Percentiles rank a stretch among this genome's conserved stretches.
Evolutionary conservation across 1,140 invertebrate genomes (phyloP).

Genomic region (Pseudomyrmex concolor): DNA sequence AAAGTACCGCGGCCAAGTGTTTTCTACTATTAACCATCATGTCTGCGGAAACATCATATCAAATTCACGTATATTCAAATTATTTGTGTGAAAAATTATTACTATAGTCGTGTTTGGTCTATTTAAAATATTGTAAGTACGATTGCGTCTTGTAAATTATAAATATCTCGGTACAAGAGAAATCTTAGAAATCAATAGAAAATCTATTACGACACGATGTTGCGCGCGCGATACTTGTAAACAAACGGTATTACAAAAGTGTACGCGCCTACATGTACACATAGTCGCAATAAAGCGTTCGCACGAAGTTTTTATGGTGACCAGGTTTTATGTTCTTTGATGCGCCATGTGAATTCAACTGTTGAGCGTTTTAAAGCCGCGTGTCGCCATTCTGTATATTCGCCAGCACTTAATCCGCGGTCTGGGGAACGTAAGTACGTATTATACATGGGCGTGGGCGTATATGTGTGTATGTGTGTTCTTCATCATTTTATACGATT

Average conservation of each 20-base stretch:
- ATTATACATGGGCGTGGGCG: too few species aligned
- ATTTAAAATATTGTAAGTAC: too few species aligned
- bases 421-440: conserved; percentile 27
- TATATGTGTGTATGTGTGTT: conserved; percentile 59
- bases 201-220: not conserved
- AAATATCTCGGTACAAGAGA: not conserved
- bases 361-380: conserved; percentile 75
- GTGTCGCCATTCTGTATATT: conserved; percentile 19
- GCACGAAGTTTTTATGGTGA: conserved; percentile 72
- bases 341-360: conserved; percentile 79
- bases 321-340: conserved; percentile 74
- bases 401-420: conserved; percentile 46
- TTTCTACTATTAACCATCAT: conserved; percentile 68
- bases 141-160: too few species aligned
- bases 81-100: not conserved
- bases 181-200: not conserved
- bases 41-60: conserved; percentile 45
- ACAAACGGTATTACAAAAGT: conserved; percentile 11
- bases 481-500: conserved; percentile 79
- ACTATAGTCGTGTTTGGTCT: not conserved
- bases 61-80: conserved; percentile 20
- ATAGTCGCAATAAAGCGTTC: conserved; percentile 63
- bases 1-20: conserved; percentile 77
- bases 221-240: not conserved
- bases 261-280: not conserved